These are phyloP conservation scores for Scaptomyza parva DNA, from an alignment of 2,888 invertebrate genomes.

Conservation along the genomic window DNA sequence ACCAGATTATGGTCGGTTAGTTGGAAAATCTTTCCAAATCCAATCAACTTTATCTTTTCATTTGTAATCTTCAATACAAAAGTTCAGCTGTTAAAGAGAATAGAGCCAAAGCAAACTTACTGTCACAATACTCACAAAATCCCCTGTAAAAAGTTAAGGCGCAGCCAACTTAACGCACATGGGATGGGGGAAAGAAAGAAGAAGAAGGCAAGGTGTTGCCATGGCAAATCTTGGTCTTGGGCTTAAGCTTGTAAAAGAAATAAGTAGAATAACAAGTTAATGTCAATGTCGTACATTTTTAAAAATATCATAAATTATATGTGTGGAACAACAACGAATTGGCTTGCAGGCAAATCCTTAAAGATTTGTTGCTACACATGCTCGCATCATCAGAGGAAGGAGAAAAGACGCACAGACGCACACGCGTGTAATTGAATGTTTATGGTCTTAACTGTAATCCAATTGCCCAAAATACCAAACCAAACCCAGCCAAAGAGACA, in stretches of 20 bases:
- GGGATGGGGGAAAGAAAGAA: not conserved
- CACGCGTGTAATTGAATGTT: conserved; percentile 49
- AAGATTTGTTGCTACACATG: conserved; percentile 26
- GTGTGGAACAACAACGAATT: not conserved
- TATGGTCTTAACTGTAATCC: conserved; percentile 52
- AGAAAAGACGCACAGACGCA: conserved; percentile 4
- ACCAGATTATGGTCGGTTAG: not conserved
- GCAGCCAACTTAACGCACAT: conserved; percentile 2
- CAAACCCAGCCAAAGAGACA: not conserved
- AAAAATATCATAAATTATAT: conserved; percentile 12
- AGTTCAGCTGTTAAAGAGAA: too few relatives aligned
- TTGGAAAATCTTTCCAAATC: not conserved
- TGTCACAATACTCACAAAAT: not conserved
- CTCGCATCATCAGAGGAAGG: not conserved
- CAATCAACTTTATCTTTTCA: too few relatives aligned
- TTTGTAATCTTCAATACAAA: too few relatives aligned
- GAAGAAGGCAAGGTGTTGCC: not conserved
- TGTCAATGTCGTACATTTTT: not conserved
- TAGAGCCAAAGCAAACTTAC: not conserved
- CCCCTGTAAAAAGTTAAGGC: not conserved
- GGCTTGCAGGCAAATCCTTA: conserved; percentile 21
- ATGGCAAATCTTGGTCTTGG: not conserved
- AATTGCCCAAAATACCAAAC: conserved; percentile 32
- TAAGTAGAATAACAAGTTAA: not conserved
- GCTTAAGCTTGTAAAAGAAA: too few relatives aligned